Conservation (phyloP, 2,888 invertebrate genomes). For the Leptarthrus brevirostris region DNA sequence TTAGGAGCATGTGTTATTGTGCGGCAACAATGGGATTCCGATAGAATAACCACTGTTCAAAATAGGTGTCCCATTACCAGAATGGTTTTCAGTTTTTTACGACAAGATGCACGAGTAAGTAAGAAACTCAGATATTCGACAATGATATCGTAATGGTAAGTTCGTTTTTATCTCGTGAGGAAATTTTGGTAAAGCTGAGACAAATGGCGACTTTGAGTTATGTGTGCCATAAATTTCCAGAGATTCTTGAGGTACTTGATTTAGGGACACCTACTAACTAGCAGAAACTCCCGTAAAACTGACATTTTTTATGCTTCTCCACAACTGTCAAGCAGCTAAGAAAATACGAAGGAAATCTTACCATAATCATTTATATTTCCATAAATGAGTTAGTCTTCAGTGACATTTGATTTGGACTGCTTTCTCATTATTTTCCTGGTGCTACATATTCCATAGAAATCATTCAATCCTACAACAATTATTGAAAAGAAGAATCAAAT, state of each 20-base stretch:
- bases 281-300: neutral
- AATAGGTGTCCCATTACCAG: slow-evolving; percentile 37
- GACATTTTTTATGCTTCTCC: neutral
- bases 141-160: slow-evolving; percentile 22
- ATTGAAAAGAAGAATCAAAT: too few relatives aligned
- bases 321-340: too few relatives aligned
- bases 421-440: too few relatives aligned
- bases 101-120: neutral
- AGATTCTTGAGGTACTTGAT: slow-evolving; percentile 11
- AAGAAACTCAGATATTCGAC: neutral
- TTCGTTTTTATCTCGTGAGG: slow-evolving; percentile 21
- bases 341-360: too few relatives aligned
- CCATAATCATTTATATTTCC: too few relatives aligned
- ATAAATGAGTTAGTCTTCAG: too few relatives aligned
- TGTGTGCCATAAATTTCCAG: slow-evolving; percentile 27
- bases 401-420: too few relatives aligned
- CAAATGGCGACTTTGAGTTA: slow-evolving; percentile 38
- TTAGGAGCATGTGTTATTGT: slow-evolving; percentile 40
- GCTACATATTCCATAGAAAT: too few relatives aligned
- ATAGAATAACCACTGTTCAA: slow-evolving; percentile 33
- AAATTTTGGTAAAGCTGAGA: slow-evolving; percentile 24
- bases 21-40: slow-evolving; percentile 36
- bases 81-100: slow-evolving; percentile 36
- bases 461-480: too few relatives aligned
- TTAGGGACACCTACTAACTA: slow-evolving; percentile 22